Evolutionary conservation across 2,113 vertebrate genomes (phyloP), one percentile per base, ranked within the genome.

Genomic region (Polyodon spathula): DNA sequence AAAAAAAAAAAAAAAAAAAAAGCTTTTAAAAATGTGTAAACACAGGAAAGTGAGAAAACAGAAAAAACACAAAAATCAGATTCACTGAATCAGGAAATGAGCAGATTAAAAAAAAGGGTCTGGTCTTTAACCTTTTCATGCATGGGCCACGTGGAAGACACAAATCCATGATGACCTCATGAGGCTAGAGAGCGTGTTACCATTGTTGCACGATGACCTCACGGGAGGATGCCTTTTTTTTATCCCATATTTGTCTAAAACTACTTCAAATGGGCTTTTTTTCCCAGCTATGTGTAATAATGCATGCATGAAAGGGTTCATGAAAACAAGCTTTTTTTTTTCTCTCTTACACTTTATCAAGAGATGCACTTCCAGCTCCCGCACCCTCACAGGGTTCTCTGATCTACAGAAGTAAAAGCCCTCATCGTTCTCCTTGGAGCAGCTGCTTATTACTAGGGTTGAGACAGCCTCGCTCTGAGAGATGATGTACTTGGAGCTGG

Each of bases 351-450:
- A 69, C 57, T 79, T 90, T 66, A 98, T 89, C 0, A 78, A 89
- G n/a, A 98, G 85, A 74, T 79, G 87, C 66, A 96, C 59, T 0
- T 93, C 88, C 52, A 90, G 69, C 56, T 87, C 87, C 37, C 56
- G 66, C 50, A 80, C 64, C 5, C 75, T 81, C 6, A 93, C 63
- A 0, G 74, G 82, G 74, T 97, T 97, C 80, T 94, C 88, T 0
- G 91, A 92, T 72, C 80, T 87, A 84, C 95, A 98, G 75, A 88
- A 60, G 1, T 91, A 97, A 58, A 80, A 66, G 39, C 90, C 93
- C 0, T 86, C 75, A 0, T 97, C 92, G 0, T 57, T 63, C 6
- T 65, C 77, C 64, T 79, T 79, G 70, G 83, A 90, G 71, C 92
- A 72, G 74, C 93, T 93, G 59, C 1, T 44, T 63, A 97, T 94